These are phyloP conservation scores for Chrysomela aeneicollis DNA, from an alignment of 2,888 invertebrate species.

Conservation along the genomic window DNA sequence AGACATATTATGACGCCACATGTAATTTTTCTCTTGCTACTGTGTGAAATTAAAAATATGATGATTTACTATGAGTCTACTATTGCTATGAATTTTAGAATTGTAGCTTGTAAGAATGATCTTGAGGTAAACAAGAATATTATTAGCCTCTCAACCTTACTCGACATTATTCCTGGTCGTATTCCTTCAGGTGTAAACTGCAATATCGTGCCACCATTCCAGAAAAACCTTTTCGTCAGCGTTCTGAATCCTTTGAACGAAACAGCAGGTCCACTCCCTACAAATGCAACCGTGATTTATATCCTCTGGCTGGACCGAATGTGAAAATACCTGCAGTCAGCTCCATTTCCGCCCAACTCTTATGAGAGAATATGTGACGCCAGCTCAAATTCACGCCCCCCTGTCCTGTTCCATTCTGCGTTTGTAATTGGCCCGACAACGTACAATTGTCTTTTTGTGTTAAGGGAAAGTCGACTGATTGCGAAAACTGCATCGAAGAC, in stretches of 20 bases:
- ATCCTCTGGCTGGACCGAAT: neutral
- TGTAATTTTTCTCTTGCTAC: no score
- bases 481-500: conserved; percentile 90
- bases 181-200: conserved; percentile 82
- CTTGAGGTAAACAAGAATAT: no score
- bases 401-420: conserved; percentile 87
- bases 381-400: conserved; percentile 82
- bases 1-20: no score
- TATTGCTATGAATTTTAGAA: no score
- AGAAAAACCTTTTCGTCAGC: conserved; percentile 76
- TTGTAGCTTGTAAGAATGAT: no score
- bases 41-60: no score
- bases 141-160: conserved; percentile 66
- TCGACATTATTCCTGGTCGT: conserved; percentile 78
- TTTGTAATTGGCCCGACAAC: conserved; percentile 81
- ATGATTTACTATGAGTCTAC: no score
- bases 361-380: conserved; percentile 80
- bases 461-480: conserved; percentile 92
- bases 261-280: conserved; percentile 76
- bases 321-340: conserved; percentile 72
- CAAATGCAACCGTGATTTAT: conserved; percentile 18
- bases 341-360: conserved; percentile 89
- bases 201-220: conserved; percentile 77
- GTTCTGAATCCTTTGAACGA: conserved; percentile 83
- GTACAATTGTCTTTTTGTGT: conserved; percentile 86